Base-by-base conservation (phyloP, 23 tunicate species). In the Aplidium turbinatum region DNA sequence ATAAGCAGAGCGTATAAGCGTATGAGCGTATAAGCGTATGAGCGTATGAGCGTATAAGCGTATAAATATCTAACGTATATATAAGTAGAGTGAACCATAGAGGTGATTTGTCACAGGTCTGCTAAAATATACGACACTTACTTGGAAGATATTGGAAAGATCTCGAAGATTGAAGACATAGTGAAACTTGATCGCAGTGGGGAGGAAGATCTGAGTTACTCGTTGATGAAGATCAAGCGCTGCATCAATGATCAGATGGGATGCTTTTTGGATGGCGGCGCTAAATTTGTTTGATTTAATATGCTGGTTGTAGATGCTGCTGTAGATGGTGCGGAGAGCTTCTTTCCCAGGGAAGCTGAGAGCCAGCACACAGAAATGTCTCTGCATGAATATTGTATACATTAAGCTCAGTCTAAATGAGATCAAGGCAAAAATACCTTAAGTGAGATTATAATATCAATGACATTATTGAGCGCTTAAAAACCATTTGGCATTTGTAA, bases 301-400 rank as follows among this genome's bases (percentile, higher is more conserved):
- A 70, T 93, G 98, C 48, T 93, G 98, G 65, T 53, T 75, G 78
- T 73, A 81, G 35, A 93, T 93, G 56, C 85, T 77, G 85, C 68
- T 93, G 93, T 85, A 93, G 70, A 93, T 93, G 9, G 87, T 93
- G 29, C 70, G 72, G 54, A 93, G 74, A 0, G 98, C 89, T n/a
- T 85, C 98, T 66, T 86, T 86, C 30, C 98, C 87, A 18, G 98
- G 98, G 58, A 93, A 93, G 38, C 93, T 85, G 61, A 93, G 81
- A 42, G 98, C 98, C 33, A 93, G 89, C 31, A 93, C 98, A 63
- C 88, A 93, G 88, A 93, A 93, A 63, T 93, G 98, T 50, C 98
- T 88, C 93, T 93, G 88, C 13, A 76, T 67, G 50, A 22, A 26
- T 4, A 13, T n/a, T 16, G n/a, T n/a, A n/a, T n/a, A n/a, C n/a